Base-by-base conservation (phyloP, 2,888 invertebrate species). In the Platycheirus albimanus region DNA sequence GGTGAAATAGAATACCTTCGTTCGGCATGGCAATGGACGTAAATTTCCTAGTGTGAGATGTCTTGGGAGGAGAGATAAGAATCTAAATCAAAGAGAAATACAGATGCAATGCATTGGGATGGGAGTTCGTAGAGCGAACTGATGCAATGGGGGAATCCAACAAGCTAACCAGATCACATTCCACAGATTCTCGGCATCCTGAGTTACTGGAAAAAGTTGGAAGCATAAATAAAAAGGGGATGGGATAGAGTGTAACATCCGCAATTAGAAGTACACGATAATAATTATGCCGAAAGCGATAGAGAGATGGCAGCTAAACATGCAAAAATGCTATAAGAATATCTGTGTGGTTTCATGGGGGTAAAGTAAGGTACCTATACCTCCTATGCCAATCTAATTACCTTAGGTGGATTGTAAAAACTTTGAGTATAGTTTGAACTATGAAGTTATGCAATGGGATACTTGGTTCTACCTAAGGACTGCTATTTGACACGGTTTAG, bases 11-110 rank as follows among this genome's bases (percentile, higher is more conserved):
- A 83, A 83, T 77, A 76, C 81, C 77, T 67, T 54, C 38, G 41
- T 72, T 45, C 63, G 67, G 81, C 81, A 83, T 72, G 72, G 81
- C 81, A 83, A 72, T 77, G 81, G 77, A 67, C 71, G 81, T 77
- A 77, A 77, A 77, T 83, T 83, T 77, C 24, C 47, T 54, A 19
- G 38, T 45, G 45, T 43, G 71, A 58, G 58, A 58, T 64, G 38
- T 63, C 72, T 72, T 63, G 67, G 61, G 72, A 72, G 81, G 72
- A 20, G 33, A 61, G 81, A 83, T 83, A 83, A 77, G 67, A 77
- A 83, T 83, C 81, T 83, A 77, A 77, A 76, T 71, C 76, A 81
- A 76, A 71, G 75, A 76, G 71, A 66, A 38, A 47, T 54, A 63
- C 17, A 66, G 63, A 64, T 69, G 58, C 51, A 61, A 20, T 43